phyloP scores from a whole-genome alignment of 2,797 vertebrate genomes.

The Darevskia mixta region DNA sequence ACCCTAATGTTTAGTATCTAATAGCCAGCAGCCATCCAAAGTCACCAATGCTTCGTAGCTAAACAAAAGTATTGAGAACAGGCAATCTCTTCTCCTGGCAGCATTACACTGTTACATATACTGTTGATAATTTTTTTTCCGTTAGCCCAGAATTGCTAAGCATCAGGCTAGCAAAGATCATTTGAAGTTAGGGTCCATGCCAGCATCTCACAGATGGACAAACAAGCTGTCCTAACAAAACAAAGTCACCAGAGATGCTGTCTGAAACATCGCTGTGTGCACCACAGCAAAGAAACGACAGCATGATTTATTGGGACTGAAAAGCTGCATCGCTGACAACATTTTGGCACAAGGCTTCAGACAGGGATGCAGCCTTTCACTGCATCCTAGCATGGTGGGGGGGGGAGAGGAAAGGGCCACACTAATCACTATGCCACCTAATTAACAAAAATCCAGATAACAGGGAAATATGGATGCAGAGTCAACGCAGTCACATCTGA shows the following conservation, averaged over 20 bases:
- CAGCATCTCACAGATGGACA: slow-evolving; percentile 51
- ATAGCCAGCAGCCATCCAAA: neutral
- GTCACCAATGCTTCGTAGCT: neutral
- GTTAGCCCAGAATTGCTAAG: neutral
- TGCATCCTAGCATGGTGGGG: slow-evolving; percentile 33
- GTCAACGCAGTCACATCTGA: slow-evolving; percentile 42
- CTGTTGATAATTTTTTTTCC: neutral
- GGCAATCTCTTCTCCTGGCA: neutral
- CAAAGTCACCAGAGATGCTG: slow-evolving; percentile 56
- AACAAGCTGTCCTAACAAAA: slow-evolving; percentile 60
- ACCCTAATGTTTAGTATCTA: neutral
- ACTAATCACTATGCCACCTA: slow-evolving; percentile 50
- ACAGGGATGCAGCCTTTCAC: slow-evolving; percentile 31
- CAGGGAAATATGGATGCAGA: slow-evolving; percentile 40
- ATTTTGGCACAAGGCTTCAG: slow-evolving; percentile 13
- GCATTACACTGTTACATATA: slow-evolving; percentile 32
- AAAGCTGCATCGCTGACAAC: slow-evolving; percentile 42
- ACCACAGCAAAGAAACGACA: slow-evolving; percentile 31
- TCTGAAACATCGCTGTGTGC: neutral
- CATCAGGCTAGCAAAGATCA: slow-evolving; percentile 17
- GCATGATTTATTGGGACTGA: slow-evolving; percentile 57
- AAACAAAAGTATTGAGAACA: neutral
- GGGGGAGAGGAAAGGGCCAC: neutral
- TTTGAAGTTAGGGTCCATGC: slow-evolving; percentile 31
- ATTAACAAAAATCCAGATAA: slow-evolving; percentile 57